A percentile compares a stretch with the other conserved stretches of the same genome.
These are phyloP conservation scores for Clostera curtula DNA, from an alignment of 2,888 invertebrate genomes.

Conservation along the genomic window DNA sequence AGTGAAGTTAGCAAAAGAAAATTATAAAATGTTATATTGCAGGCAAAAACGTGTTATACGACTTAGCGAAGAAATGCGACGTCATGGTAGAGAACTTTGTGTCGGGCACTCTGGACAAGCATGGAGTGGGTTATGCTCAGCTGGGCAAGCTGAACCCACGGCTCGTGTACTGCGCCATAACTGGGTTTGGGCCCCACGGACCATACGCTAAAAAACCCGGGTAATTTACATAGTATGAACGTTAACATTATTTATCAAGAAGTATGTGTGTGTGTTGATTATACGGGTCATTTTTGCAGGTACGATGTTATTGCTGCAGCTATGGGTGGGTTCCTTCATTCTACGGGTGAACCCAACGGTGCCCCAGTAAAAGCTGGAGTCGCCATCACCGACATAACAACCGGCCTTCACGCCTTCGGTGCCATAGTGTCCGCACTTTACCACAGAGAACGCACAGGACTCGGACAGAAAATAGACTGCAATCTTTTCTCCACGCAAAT, in stretches of 20 bases:
- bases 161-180: constrained; percentile 94
- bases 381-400: constrained; percentile 93
- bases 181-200: constrained; percentile 92
- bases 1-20: too few relatives aligned
- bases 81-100: constrained; percentile 95
- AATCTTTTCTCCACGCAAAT: constrained; percentile 95
- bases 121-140: constrained; percentile 87
- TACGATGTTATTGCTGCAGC: constrained; percentile 98
- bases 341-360: constrained; percentile 89
- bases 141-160: constrained; percentile 81
- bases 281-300: too few relatives aligned
- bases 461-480: constrained; percentile 95
- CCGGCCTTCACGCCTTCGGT: constrained; percentile 95
- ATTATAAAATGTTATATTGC: too few relatives aligned
- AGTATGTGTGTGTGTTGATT: too few relatives aligned
- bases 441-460: constrained; percentile 83
- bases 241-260: too few relatives aligned
- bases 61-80: constrained; percentile 86
- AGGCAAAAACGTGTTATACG: constrained; percentile 76
- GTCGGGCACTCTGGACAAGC: constrained; percentile 87
- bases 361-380: constrained; percentile 94
- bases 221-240: too few relatives aligned
- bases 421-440: constrained; percentile 94
- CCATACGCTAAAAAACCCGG: constrained; percentile 93
- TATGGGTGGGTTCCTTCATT: constrained; percentile 90